phyloP scores from a whole-genome alignment of 2,113 vertebrate genomes.

The Epinephelus moara region DNA sequence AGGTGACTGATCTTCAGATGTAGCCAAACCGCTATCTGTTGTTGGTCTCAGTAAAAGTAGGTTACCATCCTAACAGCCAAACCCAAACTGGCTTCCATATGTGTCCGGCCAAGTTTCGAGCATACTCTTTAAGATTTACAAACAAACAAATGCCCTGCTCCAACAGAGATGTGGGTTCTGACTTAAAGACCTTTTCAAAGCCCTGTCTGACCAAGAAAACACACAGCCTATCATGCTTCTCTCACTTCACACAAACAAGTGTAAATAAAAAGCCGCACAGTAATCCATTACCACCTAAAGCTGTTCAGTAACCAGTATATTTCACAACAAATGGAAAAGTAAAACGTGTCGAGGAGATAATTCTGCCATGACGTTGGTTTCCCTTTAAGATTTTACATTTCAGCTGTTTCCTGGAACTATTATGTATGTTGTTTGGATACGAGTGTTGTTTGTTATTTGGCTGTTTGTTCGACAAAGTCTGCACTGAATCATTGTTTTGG shows the following conservation, averaged over 20 bases:
- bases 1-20: constrained; percentile 57
- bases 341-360: background rate
- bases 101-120: constrained; percentile 50
- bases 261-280: constrained; percentile 46
- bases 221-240: constrained; percentile 16
- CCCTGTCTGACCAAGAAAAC: constrained; percentile 37
- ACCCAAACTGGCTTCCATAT: constrained; percentile 59
- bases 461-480: constrained; percentile 32
- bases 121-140: constrained; percentile 54
- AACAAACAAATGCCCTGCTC: constrained; percentile 59
- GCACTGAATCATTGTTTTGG: constrained; percentile 41
- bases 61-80: constrained; percentile 52
- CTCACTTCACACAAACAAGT: constrained; percentile 17
- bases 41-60: constrained; percentile 47
- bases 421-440: constrained; percentile 49
- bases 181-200: constrained; percentile 42
- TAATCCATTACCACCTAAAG: constrained; percentile 27
- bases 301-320: constrained; percentile 26
- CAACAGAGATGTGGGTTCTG: constrained; percentile 33
- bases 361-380: constrained; percentile 7
- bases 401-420: constrained; percentile 50
- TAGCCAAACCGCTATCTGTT: constrained; percentile 65
- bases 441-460: constrained; percentile 41
- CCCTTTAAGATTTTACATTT: constrained; percentile 19
- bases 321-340: constrained; percentile 28